Percentiles rank a stretch among this genome's conserved stretches.
These are phyloP conservation scores for Pristionchus japonicus DNA, from an alignment of 2,888 invertebrate genomes.

Conservation along the genomic window DNA sequence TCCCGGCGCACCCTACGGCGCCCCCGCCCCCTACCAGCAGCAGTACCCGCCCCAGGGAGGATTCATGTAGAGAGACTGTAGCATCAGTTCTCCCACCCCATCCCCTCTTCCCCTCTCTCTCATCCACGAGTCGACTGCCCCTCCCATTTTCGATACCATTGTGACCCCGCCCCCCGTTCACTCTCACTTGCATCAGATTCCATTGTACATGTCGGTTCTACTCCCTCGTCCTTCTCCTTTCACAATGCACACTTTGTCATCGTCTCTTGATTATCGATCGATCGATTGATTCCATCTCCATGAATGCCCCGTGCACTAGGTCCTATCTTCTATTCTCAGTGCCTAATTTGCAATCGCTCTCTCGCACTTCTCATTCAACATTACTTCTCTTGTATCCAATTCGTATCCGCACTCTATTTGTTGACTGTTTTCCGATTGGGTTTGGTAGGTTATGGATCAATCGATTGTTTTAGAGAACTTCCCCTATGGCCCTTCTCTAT, in stretches of 20 bases:
- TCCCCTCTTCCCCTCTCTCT: neutral
- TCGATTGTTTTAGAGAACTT: constrained; percentile 14
- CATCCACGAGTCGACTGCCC: constrained; percentile 13
- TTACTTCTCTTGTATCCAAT: constrained; percentile 36
- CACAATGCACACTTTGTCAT: constrained; percentile 38
- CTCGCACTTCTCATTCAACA: constrained; percentile 18
- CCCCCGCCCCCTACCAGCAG: constrained; percentile 39
- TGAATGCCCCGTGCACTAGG: neutral
- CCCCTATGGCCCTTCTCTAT: neutral
- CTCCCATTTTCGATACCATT: neutral
- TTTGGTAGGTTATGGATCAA: constrained; percentile 31
- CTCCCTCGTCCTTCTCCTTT: neutral
- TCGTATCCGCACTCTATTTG: constrained; percentile 2
- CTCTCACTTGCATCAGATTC: neutral
- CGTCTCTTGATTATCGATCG: neutral
- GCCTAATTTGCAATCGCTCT: neutral
- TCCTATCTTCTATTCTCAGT: constrained; percentile 35
- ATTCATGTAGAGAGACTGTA: constrained; percentile 42
- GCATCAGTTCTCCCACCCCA: too few species aligned
- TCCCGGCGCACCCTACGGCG: constrained; percentile 44
- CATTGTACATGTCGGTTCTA: neutral
- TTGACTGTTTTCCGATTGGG: constrained; percentile 18
- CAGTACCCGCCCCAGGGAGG: constrained; percentile 34
- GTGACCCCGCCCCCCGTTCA: neutral
- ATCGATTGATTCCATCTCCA: constrained; percentile 6